phyloP scores from a whole-genome alignment of 2,797 vertebrate species.

The Diglossa cyanea region DNA sequence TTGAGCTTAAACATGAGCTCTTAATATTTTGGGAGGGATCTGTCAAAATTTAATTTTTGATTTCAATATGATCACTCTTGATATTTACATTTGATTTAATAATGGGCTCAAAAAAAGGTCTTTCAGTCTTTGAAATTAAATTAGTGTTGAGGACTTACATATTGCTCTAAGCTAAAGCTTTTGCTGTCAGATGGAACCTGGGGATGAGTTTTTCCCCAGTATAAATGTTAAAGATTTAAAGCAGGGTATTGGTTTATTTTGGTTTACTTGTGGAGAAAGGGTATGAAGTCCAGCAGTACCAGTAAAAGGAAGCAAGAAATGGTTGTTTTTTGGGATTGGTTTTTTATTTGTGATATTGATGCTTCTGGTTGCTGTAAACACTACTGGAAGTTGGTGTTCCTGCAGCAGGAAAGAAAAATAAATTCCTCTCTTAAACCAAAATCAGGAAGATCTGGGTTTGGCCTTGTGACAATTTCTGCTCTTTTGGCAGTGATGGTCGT shows the following conservation, averaged over 20 bases:
- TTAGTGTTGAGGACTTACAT: neutral
- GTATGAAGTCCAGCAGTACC: neutral
- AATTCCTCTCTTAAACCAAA: neutral
- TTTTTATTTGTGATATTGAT: neutral
- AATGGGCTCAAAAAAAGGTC: neutral
- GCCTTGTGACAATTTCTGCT: neutral
- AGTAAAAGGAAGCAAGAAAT: neutral
- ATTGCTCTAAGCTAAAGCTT: neutral
- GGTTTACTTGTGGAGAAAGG: neutral
- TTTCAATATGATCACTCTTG: neutral
- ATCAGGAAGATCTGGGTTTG: conserved; percentile 6
- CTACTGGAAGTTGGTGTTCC: neutral
- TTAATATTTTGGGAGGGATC: neutral
- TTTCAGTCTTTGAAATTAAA: neutral
- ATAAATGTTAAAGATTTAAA: conserved; percentile 6
- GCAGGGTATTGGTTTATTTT: neutral
- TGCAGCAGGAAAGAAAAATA: neutral
- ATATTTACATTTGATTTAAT: neutral
- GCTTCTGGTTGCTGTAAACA: neutral
- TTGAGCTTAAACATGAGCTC: neutral
- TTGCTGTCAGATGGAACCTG: neutral
- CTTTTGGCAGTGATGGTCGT: neutral
- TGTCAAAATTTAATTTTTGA: neutral
- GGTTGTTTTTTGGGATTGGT: neutral
- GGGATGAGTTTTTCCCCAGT: neutral